Percentiles rank a stretch among this genome's conserved stretches.
Evolutionary conservation across 2,113 vertebrate genomes (phyloP).

Genomic region (Microcebus ravelobensis): DNA sequence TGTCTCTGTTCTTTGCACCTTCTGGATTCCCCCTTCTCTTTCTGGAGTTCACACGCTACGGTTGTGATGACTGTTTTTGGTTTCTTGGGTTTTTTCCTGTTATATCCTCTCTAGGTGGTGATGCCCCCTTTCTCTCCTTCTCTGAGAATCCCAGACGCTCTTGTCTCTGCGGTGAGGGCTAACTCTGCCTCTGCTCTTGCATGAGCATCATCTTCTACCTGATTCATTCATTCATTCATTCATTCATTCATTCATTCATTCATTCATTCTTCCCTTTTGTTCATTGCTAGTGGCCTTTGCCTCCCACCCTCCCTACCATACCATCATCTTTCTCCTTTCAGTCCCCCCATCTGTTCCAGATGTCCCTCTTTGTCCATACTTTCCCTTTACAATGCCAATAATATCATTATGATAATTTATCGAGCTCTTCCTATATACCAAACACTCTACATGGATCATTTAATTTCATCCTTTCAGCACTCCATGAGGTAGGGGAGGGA

Average conservation of each 20-base stretch:
- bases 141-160: neutral
- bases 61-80: neutral
- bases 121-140: neutral
- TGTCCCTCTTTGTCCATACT: neutral
- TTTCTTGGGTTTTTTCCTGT: neutral
- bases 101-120: neutral
- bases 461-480: slow-evolving; percentile 27
- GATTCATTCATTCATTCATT: neutral
- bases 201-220: neutral
- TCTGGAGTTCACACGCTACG: neutral
- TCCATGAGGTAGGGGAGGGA: neutral
- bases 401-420: slow-evolving; percentile 15
- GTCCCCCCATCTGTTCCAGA: neutral
- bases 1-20: neutral
- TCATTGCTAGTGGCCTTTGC: neutral
- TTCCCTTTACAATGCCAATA: neutral
- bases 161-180: neutral
- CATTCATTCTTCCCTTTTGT: neutral
- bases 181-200: neutral
- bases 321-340: neutral
- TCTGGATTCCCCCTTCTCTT: neutral
- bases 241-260: slow-evolving; percentile 3
- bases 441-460: slow-evolving; percentile 9
- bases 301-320: too few species aligned
- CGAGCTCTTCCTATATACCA: slow-evolving; percentile 8